phyloP scores from a whole-genome alignment of 2,888 invertebrate species.

The Lasioglossum vierecki region DNA sequence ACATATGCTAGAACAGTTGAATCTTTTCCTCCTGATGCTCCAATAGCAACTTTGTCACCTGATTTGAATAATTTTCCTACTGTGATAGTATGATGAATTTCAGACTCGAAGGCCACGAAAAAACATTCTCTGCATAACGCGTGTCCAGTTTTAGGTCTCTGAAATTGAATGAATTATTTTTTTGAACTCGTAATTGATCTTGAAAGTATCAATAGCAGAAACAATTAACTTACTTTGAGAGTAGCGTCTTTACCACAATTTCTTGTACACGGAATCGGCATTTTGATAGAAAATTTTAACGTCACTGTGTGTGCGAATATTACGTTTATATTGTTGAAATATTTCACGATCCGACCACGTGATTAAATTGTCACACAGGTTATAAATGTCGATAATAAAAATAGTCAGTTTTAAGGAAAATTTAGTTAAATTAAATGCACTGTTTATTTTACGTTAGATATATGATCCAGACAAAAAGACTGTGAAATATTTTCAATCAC shows the following conservation, averaged over 20 bases:
- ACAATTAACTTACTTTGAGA: slow-evolving; percentile 87
- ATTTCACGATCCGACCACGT: background rate
- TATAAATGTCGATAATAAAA: slow-evolving; percentile 21
- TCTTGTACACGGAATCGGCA: slow-evolving; percentile 89
- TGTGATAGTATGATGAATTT: slow-evolving; percentile 96
- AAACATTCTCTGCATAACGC: slow-evolving; percentile 97
- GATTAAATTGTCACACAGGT: background rate
- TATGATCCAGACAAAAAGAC: background rate
- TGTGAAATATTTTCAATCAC: slow-evolving; percentile 11
- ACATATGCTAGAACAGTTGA: slow-evolving; percentile 98
- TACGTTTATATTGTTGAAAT: background rate
- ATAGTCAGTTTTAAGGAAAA: background rate
- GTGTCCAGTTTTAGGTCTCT: slow-evolving; percentile 96
- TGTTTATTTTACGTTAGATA: slow-evolving; percentile 4
- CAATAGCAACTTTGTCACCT: slow-evolving; percentile 95
- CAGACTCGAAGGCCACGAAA: slow-evolving; percentile 96
- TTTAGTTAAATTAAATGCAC: background rate
- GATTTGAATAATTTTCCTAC: slow-evolving; percentile 92
- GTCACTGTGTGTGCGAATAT: background rate
- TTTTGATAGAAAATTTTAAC: slow-evolving; percentile 79
- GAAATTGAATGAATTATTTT: slow-evolving; percentile 75
- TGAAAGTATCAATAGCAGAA: background rate
- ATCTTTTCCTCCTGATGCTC: slow-evolving; percentile 97
- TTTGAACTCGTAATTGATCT: background rate
- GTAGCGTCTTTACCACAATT: slow-evolving; percentile 91